Evolutionary conservation across 2,797 vertebrate genomes (phyloP), one percentile per base, ranked within the genome.

Genomic region (Halcyon smyrnensis): DNA sequence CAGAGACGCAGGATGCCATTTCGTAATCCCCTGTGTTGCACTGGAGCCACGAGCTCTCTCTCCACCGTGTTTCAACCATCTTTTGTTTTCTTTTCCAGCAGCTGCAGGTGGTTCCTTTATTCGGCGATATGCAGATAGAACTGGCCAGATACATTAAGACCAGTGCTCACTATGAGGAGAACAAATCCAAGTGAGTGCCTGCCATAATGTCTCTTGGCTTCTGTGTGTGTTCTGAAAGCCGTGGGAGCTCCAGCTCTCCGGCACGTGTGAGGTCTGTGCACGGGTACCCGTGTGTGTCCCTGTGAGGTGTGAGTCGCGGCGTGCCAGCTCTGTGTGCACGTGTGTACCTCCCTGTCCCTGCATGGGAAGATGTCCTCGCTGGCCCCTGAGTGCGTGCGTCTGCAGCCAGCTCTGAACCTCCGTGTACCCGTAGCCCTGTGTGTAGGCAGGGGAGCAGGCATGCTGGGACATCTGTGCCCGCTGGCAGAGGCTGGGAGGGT

Each of bases 91-190:
- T 97, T 97, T 97, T 98, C 97, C 97, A 98, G 98, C 98, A 99
- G 98, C 98, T 99, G 96, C 99, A 99, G 96, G 99, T 99, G 94
- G 99, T 99, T 53, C 99, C 99, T 45, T 98, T 99, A 97, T 99
- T 99, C 98, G 99, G 99, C 95, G 99, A 99, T 98, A 99, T 99
- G 99, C 99, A 99, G 98, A 99, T 99, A 96, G 99, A 99, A 96
- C 98, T 99, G 97, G 98, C 98, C 97, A 98, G 99, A 98, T 99
- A 99, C 98, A 99, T 99, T 98, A 98, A 99, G 98, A 99, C 99
- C 98, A 99, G 99, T 98, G 98, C 99, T 98, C 99, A 99, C 98
- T 99, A 99, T 98, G 99, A 99, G 98, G 99, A 99, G 97, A 99
- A 99, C 98, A 99, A 99, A 97, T 99, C 98, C 98, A 99, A 99